phyloP scores from a whole-genome alignment of 1,140 invertebrate genomes.

The Drosophila triauraria region DNA sequence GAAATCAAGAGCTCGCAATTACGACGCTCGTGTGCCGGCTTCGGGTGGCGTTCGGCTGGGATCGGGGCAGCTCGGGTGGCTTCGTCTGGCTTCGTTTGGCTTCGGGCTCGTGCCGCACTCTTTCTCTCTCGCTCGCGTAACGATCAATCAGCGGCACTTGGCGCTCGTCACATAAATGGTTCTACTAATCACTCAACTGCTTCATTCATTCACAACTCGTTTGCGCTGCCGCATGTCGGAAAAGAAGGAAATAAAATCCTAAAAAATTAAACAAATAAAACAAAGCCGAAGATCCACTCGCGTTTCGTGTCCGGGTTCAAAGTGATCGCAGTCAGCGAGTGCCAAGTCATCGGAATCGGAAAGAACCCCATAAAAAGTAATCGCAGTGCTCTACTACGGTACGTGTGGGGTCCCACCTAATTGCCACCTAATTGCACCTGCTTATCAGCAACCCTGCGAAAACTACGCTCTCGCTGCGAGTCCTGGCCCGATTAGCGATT shows the following conservation, averaged over 20 bases:
- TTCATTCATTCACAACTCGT: conserved; percentile 83
- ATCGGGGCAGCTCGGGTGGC: background rate
- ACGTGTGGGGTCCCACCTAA: conserved; percentile 49
- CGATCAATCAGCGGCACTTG: conserved; percentile 60
- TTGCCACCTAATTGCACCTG: conserved; percentile 48
- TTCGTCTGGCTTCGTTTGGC: background rate
- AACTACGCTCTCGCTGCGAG: conserved; percentile 7
- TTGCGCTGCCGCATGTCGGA: conserved; percentile 58
- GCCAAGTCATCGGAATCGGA: conserved; percentile 58
- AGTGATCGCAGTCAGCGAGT: conserved; percentile 29
- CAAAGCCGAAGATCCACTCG: conserved; percentile 17
- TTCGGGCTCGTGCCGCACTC: conserved; percentile 7
- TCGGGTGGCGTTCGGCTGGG: background rate
- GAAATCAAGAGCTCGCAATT: background rate
- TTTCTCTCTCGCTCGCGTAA: conserved; percentile 24
- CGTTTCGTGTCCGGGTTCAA: conserved; percentile 71
- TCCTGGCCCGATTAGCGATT: conserved; percentile 26
- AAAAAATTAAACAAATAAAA: conserved; percentile 2
- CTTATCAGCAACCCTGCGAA: conserved; percentile 37
- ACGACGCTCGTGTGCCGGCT: conserved; percentile 17
- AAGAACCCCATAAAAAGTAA: conserved; percentile 25
- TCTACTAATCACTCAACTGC: conserved; percentile 65
- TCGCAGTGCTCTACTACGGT: conserved; percentile 33
- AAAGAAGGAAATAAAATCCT: conserved; percentile 11
- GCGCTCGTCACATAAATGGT: conserved; percentile 68